phyloP scores from a whole-genome alignment of 2,888 invertebrate genomes.

The Alloplasta piceator region DNA sequence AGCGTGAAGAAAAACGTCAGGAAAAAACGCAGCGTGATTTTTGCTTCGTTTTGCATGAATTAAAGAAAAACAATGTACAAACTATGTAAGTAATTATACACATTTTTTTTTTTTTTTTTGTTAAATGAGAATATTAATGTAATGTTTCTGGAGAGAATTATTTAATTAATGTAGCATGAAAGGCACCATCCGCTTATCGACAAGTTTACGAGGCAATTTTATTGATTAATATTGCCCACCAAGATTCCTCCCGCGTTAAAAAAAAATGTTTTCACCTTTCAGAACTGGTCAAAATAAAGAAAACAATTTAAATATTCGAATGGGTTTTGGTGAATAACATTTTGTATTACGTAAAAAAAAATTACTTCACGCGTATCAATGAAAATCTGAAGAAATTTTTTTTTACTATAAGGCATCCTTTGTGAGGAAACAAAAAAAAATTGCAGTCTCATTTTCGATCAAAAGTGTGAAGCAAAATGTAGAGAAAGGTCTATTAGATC shows the following conservation, averaged over 20 bases:
- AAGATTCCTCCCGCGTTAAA: constrained; percentile 12
- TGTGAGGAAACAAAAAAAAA: too few species aligned
- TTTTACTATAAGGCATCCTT: too few species aligned
- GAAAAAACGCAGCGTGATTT: constrained; percentile 2
- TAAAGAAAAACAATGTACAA: constrained; percentile 45
- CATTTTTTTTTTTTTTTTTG: constrained; percentile 19
- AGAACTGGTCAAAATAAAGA: too few species aligned
- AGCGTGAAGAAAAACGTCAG: constrained; percentile 14
- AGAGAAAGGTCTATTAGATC: too few species aligned
- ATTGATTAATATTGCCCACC: constrained; percentile 36
- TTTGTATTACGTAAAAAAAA: too few species aligned
- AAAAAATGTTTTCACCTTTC: constrained; percentile 1
- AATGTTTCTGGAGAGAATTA: constrained; percentile 31
- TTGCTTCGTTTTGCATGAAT: constrained; percentile 7
- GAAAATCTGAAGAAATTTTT: too few species aligned
- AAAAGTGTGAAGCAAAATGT: too few species aligned
- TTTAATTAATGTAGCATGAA: constrained; percentile 52
- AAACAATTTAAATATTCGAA: too few species aligned
- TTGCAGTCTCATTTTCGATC: too few species aligned
- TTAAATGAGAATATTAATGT: constrained; percentile 48
- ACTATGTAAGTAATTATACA: constrained; percentile 39
- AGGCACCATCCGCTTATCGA: constrained; percentile 60
- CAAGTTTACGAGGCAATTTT: constrained; percentile 47
- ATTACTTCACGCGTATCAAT: too few species aligned
- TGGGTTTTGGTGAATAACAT: too few species aligned